Conservation (phyloP, 2,888 invertebrate species). For the Polymixis flavicincta region DNA sequence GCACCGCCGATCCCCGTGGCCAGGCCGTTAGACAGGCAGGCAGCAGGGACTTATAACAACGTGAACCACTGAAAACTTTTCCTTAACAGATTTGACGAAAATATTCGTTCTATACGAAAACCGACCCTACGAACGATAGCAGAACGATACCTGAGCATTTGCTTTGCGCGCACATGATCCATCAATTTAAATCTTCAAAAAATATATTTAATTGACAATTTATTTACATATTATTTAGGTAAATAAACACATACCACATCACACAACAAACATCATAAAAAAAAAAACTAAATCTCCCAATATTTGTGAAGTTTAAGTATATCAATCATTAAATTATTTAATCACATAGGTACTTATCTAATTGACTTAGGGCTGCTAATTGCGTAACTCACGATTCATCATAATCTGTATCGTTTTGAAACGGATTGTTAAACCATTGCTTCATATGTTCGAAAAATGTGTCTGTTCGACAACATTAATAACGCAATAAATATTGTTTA, state of each 20-base stretch:
- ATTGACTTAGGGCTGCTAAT: too few species aligned
- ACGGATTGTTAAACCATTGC: too few species aligned
- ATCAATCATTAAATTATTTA: slow-evolving; percentile 12
- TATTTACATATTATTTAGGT: neutral
- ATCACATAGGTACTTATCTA: neutral
- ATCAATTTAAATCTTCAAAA: neutral
- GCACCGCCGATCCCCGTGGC: too few species aligned
- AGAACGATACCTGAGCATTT: too few species aligned
- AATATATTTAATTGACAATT: neutral
- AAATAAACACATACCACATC: too few species aligned
- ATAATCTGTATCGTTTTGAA: too few species aligned
- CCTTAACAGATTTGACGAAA: neutral
- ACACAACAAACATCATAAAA: too few species aligned
- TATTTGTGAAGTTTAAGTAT: neutral
- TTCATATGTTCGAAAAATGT: too few species aligned
- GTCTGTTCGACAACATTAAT: too few species aligned
- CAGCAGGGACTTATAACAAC: neutral
- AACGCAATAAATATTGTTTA: too few species aligned
- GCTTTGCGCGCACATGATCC: neutral
- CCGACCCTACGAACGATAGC: neutral
- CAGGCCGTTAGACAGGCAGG: too few species aligned
- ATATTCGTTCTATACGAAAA: neutral
- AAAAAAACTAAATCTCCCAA: neutral
- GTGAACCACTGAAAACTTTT: neutral
- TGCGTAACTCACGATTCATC: too few species aligned